phyloP scores from a whole-genome alignment of 2,113 vertebrate genomes.

The Salvelinus fontinalis region DNA sequence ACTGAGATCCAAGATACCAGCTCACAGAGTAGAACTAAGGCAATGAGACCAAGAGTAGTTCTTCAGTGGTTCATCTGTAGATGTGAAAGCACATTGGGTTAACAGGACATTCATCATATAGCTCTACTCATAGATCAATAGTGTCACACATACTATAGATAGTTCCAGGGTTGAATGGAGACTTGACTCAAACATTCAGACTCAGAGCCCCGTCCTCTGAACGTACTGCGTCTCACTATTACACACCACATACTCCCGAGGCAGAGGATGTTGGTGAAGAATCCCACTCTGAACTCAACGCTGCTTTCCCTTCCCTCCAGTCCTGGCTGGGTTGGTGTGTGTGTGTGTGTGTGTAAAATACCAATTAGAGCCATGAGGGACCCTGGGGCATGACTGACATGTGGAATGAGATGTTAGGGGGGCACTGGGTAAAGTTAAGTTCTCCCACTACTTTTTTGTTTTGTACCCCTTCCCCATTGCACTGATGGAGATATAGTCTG shows the following conservation, averaged over 20 bases:
- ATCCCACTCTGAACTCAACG: neutral
- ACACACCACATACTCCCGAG: neutral
- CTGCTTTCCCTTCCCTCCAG: neutral
- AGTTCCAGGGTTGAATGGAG: conserved; percentile 4
- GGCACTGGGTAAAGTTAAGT: neutral
- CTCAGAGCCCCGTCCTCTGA: neutral
- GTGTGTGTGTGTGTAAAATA: neutral
- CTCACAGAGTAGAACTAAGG: neutral
- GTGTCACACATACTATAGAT: conserved; percentile 20
- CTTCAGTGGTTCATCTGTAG: too few species aligned
- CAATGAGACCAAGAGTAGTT: neutral
- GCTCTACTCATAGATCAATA: neutral
- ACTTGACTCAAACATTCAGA: conserved; percentile 35
- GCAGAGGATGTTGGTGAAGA: too few species aligned
- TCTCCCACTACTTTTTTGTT: neutral
- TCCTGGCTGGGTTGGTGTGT: neutral
- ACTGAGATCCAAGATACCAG: neutral
- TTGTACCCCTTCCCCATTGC: neutral
- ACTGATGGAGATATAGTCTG: neutral
- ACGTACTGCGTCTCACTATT: neutral
- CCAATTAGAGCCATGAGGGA: conserved; percentile 46
- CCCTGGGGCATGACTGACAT: conserved; percentile 5
- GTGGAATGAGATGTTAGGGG: conserved; percentile 5
- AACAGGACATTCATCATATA: neutral
- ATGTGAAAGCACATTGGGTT: neutral